A percentile compares a stretch with the other conserved stretches of the same genome.
Conservation (phyloP, 2,888 invertebrate species). For the Dryocosmus kuriphilus region DNA sequence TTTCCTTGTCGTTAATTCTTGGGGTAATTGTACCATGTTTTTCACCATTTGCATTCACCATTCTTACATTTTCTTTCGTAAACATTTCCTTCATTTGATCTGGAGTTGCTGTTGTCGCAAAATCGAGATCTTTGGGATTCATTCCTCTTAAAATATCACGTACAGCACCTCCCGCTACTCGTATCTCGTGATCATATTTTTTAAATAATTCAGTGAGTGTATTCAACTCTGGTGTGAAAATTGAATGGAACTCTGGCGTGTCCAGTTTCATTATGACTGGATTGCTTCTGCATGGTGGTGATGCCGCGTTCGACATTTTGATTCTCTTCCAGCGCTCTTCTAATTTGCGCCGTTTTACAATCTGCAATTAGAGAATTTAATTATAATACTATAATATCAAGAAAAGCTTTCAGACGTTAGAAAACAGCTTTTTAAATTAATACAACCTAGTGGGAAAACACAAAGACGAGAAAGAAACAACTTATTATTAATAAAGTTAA, state of each 20-base stretch:
- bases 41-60: slow-evolving; percentile 95
- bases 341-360: slow-evolving; percentile 44
- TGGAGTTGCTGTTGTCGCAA: slow-evolving; percentile 98
- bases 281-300: slow-evolving; percentile 79
- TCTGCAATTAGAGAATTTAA: slow-evolving; percentile 37
- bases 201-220: slow-evolving; percentile 87
- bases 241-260: slow-evolving; percentile 85
- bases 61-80: slow-evolving; percentile 87
- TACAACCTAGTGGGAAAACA: too few relatives aligned
- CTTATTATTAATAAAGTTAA: too few relatives aligned
- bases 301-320: slow-evolving; percentile 54
- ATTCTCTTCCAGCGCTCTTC: slow-evolving; percentile 58
- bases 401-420: too few relatives aligned
- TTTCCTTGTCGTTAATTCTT: slow-evolving; percentile 95
- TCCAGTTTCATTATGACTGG: slow-evolving; percentile 87
- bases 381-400: background rate
- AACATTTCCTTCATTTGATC: slow-evolving; percentile 97
- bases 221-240: slow-evolving; percentile 90
- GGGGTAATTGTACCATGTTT: slow-evolving; percentile 98
- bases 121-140: slow-evolving; percentile 94
- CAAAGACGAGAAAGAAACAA: too few relatives aligned
- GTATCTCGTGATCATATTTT: slow-evolving; percentile 89
- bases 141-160: slow-evolving; percentile 89
- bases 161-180: slow-evolving; percentile 98
- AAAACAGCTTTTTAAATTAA: too few relatives aligned